Evolutionary conservation across 2,888 invertebrate genomes (phyloP).

Genomic region (Thecophora atra): DNA sequence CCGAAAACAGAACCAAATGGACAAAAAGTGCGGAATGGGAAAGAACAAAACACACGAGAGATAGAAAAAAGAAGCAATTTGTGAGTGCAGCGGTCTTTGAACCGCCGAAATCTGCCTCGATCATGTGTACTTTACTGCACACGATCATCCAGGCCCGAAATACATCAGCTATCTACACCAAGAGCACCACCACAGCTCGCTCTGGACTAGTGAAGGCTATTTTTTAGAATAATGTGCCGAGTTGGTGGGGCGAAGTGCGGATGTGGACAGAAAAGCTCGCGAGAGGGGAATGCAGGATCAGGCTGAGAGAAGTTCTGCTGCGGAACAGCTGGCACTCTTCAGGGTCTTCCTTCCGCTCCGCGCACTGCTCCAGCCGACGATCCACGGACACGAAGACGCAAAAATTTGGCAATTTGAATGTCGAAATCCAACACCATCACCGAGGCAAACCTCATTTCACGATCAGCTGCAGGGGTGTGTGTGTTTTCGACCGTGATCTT

Average conservation of each 20-base stretch:
- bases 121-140: slow-evolving; percentile 17
- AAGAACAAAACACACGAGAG: slow-evolving; percentile 20
- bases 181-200: slow-evolving; percentile 5
- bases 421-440: slow-evolving; percentile 8
- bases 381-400: slow-evolving; percentile 4
- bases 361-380: neutral
- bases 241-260: neutral
- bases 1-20: slow-evolving; percentile 28
- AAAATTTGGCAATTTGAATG: slow-evolving; percentile 38
- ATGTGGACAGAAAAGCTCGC: slow-evolving; percentile 37
- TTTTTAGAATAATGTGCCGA: slow-evolving; percentile 1
- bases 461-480: neutral
- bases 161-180: slow-evolving; percentile 33
- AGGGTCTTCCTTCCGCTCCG: neutral
- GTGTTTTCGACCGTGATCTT: slow-evolving; percentile 22
- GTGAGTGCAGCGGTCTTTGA: slow-evolving; percentile 52
- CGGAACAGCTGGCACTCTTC: slow-evolving; percentile 21
- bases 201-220: slow-evolving; percentile 25
- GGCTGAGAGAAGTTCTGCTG: slow-evolving; percentile 8
- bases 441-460: neutral
- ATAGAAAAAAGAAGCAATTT: slow-evolving; percentile 37
- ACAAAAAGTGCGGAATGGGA: slow-evolving; percentile 13
- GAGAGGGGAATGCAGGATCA: slow-evolving; percentile 24
- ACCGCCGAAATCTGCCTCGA: slow-evolving; percentile 48
- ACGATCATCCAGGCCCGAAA: slow-evolving; percentile 30